Evolutionary conservation across 2,888 invertebrate species (phyloP).

Genomic region (Stenotaenia linearis): DNA sequence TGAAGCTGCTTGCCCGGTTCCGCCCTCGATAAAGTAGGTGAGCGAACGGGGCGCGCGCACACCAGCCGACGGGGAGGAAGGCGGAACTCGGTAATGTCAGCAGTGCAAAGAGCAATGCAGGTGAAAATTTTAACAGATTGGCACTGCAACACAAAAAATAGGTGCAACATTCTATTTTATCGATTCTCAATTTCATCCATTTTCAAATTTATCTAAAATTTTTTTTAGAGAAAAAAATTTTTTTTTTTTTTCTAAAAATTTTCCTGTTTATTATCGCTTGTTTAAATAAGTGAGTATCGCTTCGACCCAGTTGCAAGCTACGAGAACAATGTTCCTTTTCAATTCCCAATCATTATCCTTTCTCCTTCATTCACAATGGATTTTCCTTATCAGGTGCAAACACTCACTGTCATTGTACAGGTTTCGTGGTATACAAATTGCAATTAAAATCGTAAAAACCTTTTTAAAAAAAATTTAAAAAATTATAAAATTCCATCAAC

Average conservation of each 20-base stretch:
- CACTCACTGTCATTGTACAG: conserved; percentile 14
- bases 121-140: background rate
- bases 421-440: background rate
- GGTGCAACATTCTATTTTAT: no score
- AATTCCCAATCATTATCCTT: conserved; percentile 13
- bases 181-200: no score
- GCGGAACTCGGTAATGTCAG: conserved; percentile 15
- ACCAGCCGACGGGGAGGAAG: conserved; percentile 14
- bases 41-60: conserved; percentile 20
- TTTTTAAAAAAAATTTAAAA: background rate
- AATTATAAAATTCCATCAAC: background rate
- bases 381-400: conserved; percentile 23
- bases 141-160: no score
- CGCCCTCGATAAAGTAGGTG: conserved; percentile 16
- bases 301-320: background rate
- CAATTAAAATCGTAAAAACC: conserved; percentile 3
- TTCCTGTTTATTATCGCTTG: background rate
- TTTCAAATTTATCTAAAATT: background rate
- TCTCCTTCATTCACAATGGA: background rate
- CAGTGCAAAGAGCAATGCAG: conserved; percentile 6
- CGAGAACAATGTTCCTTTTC: background rate
- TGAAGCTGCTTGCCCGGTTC: conserved; percentile 26
- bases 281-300: background rate
- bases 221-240: background rate
- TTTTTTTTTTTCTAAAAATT: background rate